Base-by-base conservation (phyloP, 2,888 invertebrate species). In the Napeogenes inachia region DNA sequence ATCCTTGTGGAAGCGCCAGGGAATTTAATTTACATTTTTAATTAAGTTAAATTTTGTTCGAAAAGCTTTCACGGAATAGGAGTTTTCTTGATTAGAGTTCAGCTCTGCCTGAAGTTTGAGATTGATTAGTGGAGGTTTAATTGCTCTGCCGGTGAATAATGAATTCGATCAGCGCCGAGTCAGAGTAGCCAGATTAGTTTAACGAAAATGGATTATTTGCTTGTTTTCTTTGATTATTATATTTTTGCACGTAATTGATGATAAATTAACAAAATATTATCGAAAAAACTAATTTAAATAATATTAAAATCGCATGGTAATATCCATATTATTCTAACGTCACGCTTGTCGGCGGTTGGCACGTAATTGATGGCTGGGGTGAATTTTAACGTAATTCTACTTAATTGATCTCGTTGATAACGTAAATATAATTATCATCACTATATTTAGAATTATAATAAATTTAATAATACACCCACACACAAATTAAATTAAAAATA, bases 1-100 rank as follows among this genome's bases (percentile, higher is more conserved):
- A 85, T 88, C 88, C 87, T 87, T 89, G 87, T 89, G 89, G 89
- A 89, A 86, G 89, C 86, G 88, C 84, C 89, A 86, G 89, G 87
- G 89, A 90, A 90, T 90, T 89, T 89, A 87, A 90, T 90, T 90
- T 90, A 90, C 90, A 90, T 90, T 90, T 90, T 90, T 90, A 90
- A 89, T 90, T 90, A 90, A 89, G 89, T 90, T 88, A 89, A 89
- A 89, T 89, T 90, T 89, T 88, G 90, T 89, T 89, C 87, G 84
- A 82, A 88, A 88, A 89, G 89, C 89, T 89, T 88, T 90, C 87
- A 89, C 88, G 89, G 88, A 86, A 88, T 88, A 85, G 84, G 88
- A 89, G 88, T 89, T 89, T 89, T 89, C 89, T 90, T 90, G 89
- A 90, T 90, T 89, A 89, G 89, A 90, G 89, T 89, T 89, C 88